phyloP scores from a whole-genome alignment of 2,888 invertebrate species.

The Pandemis corylana region DNA sequence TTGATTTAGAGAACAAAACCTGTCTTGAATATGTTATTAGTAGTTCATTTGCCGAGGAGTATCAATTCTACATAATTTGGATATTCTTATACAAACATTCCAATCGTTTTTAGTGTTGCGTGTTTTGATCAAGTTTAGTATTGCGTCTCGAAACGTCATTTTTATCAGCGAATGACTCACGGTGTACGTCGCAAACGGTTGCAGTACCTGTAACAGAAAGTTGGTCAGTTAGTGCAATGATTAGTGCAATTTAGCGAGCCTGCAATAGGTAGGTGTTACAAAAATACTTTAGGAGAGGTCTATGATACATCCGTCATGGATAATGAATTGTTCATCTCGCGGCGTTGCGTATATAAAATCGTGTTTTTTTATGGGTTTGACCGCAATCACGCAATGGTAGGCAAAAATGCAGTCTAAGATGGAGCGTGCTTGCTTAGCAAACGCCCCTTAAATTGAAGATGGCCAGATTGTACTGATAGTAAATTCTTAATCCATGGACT shows the following conservation, averaged over 20 bases:
- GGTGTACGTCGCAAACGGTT: conserved; percentile 73
- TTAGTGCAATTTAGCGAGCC: conserved; percentile 47
- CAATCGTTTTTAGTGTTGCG: conserved; percentile 10
- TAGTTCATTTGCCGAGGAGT: neutral
- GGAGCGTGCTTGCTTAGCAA: too few relatives aligned
- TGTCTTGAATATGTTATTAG: neutral
- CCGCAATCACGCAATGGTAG: too few relatives aligned
- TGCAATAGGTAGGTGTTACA: conserved; percentile 37
- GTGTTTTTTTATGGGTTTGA: too few relatives aligned
- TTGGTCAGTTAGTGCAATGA: conserved; percentile 57
- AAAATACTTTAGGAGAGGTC: neutral
- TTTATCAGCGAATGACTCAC: conserved; percentile 75
- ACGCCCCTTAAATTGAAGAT: too few relatives aligned
- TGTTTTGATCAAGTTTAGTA: conserved; percentile 28
- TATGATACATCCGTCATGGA: neutral
- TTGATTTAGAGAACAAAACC: neutral
- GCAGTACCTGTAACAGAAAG: conserved; percentile 79
- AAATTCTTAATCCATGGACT: too few relatives aligned
- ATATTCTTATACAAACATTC: neutral
- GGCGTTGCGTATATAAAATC: too few relatives aligned
- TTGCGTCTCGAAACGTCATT: conserved; percentile 67
- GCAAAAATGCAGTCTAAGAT: too few relatives aligned
- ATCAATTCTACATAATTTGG: neutral
- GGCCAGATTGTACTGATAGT: too few relatives aligned
- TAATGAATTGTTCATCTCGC: neutral